Base-by-base conservation (phyloP, 37 sponge, comb jelly and placozoan species). In the Beroe ovata region DNA sequence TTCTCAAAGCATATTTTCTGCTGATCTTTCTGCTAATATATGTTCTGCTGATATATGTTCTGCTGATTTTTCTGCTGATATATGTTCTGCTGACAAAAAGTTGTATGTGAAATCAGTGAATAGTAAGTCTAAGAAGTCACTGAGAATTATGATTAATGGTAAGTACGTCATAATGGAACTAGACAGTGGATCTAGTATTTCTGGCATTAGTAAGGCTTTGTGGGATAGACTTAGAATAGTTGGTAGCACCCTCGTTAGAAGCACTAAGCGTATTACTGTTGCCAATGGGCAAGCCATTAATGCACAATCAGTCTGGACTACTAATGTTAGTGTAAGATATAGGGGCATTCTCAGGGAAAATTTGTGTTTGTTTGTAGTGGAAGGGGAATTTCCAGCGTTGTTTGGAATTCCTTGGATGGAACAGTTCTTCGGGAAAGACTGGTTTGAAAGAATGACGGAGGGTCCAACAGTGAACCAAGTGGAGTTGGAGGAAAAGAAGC, bases 81-180 rank as follows among this genome's bases (percentile, higher is more conserved):
- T 47, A 47, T 47, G 54, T 47, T 47, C 6, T 47, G 54, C 54
- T 47, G 54, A 47, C 54, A 11, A 47, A 47, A 47, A 47, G 54
- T 47, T 47, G 54, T 47, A 47, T 47, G 54, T 47, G 54, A 6
- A 47, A 47, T 47, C 54, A 47, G 54, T 47, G 54, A 47, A 47
- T 47, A 47, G 54, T 47, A 47, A 47, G 54, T 47, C 54, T 47
- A 47, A 47, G 54, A 47, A 47, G 11, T 47, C 54, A 47, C 54
- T 66, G 36, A 66, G 30, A 33, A 37, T 66, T 26, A 26, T 33
- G 36, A 34, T 66, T 34, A 66, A 66, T 66, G 69, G 69, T 66
- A 66, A 32, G 36, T 33, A 29, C 2, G 33, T 66, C 18, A 32
- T 29, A 8, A 66, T 66, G 69, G 69, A 66, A 33, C 36, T 66